These are phyloP conservation scores for Ceuthmochares aereus DNA, from an alignment of 2,113 vertebrate genomes.

Conservation along the genomic window DNA sequence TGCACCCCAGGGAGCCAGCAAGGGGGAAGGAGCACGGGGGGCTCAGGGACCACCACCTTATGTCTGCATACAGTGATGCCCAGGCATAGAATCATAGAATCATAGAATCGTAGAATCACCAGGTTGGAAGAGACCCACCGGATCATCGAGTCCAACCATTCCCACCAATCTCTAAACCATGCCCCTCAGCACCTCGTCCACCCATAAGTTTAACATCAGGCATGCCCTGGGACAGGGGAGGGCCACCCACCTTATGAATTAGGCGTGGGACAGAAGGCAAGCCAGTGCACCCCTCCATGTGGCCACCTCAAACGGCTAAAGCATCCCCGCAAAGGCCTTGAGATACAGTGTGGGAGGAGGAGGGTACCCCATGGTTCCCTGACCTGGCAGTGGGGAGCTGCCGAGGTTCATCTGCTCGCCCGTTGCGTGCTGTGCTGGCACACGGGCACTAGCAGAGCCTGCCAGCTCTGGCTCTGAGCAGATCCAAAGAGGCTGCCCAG, in stretches of 20 bases:
- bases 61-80: background rate
- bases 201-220: too few relatives aligned
- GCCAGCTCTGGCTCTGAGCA: background rate
- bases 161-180: too few relatives aligned
- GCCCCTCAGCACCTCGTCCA: too few relatives aligned
- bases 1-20: background rate
- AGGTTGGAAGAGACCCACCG: too few relatives aligned
- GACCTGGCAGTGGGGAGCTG: background rate
- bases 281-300: rapidly evolving
- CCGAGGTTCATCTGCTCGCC: background rate
- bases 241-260: background rate
- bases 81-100: too few relatives aligned
- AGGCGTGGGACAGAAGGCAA: background rate
- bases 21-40: background rate
- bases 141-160: too few relatives aligned
- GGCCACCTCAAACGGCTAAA: background rate
- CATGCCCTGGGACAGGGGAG: background rate
- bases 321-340: background rate
- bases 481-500: background rate
- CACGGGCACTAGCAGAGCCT: background rate
- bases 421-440: background rate
- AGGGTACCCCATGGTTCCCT: background rate
- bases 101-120: too few relatives aligned
- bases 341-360: background rate
- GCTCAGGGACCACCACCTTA: background rate